Evolutionary conservation across 2,797 vertebrate genomes (phyloP).

Genomic region (Salarias fasciatus): DNA sequence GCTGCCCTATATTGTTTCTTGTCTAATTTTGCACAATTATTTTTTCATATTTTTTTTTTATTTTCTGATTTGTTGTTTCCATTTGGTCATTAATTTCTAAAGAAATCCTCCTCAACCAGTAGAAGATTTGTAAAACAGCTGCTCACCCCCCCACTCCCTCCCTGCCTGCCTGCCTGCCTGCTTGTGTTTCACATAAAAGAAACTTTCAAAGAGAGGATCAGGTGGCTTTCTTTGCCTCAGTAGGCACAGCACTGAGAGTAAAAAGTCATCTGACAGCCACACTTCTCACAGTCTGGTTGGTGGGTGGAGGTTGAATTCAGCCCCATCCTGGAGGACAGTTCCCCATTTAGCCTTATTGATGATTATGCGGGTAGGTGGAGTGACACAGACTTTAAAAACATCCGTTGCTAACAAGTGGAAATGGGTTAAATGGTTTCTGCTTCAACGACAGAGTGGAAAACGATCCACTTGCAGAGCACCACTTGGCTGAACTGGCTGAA

Average conservation of each 20-base stretch:
- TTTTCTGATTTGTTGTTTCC: neutral
- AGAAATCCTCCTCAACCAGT: neutral
- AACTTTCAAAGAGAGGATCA: constrained; percentile 23
- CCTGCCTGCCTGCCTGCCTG: too few species aligned
- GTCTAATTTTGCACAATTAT: too few species aligned
- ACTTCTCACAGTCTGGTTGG: neutral
- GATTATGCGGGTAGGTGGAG: constrained; percentile 21
- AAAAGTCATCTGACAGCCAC: constrained; percentile 16
- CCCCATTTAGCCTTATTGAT: constrained; percentile 30
- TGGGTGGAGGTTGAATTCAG: constrained; percentile 1
- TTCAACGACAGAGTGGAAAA: neutral
- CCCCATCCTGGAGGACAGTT: constrained; percentile 10
- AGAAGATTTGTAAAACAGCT: constrained; percentile 18
- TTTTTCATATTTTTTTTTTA: neutral
- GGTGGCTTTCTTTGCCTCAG: constrained; percentile 3
- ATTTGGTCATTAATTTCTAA: neutral
- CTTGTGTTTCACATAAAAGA: neutral
- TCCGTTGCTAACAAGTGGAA: constrained; percentile 7
- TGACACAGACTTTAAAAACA: constrained; percentile 14
- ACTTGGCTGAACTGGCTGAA: too few species aligned
- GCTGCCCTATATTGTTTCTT: too few species aligned
- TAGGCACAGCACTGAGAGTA: constrained; percentile 12
- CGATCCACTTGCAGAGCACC: neutral
- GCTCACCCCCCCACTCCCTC: neutral
- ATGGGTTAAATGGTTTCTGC: neutral